These are phyloP conservation scores for Manis javanica DNA, from an alignment of 2,797 vertebrate species.

Conservation along the genomic window DNA sequence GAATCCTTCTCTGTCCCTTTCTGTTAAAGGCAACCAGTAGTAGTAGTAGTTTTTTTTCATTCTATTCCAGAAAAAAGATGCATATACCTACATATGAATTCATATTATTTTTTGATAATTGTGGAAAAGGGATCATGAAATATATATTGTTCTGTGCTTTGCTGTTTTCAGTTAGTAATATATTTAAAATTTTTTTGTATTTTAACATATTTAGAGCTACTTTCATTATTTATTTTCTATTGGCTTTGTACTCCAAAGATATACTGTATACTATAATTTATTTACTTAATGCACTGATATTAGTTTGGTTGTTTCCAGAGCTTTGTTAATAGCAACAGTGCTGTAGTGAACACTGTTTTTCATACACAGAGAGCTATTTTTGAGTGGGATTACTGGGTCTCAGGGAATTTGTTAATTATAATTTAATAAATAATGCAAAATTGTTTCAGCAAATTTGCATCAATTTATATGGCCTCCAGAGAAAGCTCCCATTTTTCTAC, in stretches of 20 bases:
- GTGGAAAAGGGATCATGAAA: neutral
- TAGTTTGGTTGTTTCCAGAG: neutral
- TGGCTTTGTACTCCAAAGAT: neutral
- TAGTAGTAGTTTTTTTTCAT: neutral
- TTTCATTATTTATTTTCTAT: neutral
- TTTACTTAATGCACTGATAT: neutral
- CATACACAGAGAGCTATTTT: neutral
- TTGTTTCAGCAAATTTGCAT: neutral
- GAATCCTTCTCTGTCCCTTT: neutral
- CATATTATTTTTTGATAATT: neutral
- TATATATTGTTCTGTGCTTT: neutral
- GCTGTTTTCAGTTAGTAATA: conserved; percentile 17
- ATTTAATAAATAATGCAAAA: neutral
- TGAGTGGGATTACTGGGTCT: neutral
- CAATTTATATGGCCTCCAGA: neutral
- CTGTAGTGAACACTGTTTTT: neutral
- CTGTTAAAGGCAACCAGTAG: neutral
- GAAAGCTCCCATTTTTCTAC: neutral
- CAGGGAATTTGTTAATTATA: neutral
- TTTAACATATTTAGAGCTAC: neutral
- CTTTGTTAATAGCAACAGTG: neutral
- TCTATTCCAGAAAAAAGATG: neutral
- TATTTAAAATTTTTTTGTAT: neutral
- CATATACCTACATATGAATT: neutral
- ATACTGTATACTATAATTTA: neutral